Base-by-base conservation (phyloP, 1,140 invertebrate genomes). In the Drosophila bifasciata region DNA sequence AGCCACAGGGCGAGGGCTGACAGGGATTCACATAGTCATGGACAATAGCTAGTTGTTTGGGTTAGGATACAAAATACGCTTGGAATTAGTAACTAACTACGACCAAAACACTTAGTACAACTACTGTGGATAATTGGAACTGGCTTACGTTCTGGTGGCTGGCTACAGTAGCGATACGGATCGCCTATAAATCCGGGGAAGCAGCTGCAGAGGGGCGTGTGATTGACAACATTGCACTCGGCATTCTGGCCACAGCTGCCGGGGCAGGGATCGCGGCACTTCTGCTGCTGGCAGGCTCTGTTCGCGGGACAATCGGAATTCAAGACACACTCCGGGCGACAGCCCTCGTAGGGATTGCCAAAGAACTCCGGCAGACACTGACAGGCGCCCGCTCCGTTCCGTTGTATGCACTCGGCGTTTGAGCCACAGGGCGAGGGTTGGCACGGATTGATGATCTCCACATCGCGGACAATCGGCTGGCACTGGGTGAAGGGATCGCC, bases 211-310 rank as follows among this genome's bases (percentile, higher is more conserved):
- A 94, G 94, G 7, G 96, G 95, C 28, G 95, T 92, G 91, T 96
- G 96, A 79, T 96, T 96, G 0, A 96, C 92, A 5, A 95, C 95
- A 86, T 93, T 93, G 81, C 96, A 96, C 68, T 95, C 93, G 2
- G 94, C 96, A 78, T 96, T 96, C 28, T 93, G 92, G 46, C 95
- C 95, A 90, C 96, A 97, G 39, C 94, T 94, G 17, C 95, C 95
- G 1, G 94, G 94, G 84, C 96, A 97, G 41, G 96, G 96, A 92
- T 97, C 94, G 73, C 93, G 93, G 80, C 96, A 97, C 92, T 95
- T 96, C 60, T 94, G 94, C 74, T 95, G 94, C 13, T 95, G 92
- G 71, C 95, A 96, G 23, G 95, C 94, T 64, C 93, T 92, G 73
- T 94, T 94, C 8, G 94, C 93, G 36, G 94, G 92, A 77, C 96